Evolutionary conservation across 2,113 vertebrate genomes (phyloP).

Genomic region (Acanthochromis polyacanthus): DNA sequence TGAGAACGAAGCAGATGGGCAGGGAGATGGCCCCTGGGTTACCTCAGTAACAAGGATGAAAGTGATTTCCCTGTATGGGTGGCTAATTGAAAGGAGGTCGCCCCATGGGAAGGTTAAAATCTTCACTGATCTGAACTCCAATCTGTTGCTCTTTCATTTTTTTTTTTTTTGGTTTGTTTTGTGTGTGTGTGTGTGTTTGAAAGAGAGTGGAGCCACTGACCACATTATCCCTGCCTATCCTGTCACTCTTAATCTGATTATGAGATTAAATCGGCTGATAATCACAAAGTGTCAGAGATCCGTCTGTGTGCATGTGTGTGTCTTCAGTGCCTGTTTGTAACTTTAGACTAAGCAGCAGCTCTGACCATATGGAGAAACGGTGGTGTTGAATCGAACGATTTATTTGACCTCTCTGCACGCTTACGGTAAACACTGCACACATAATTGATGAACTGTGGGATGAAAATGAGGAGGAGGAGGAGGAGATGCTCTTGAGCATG

Average conservation of each 20-base stretch:
- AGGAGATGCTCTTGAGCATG: not conserved
- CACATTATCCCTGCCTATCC: conserved; percentile 58
- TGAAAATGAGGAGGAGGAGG: not conserved
- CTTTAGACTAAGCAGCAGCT: not conserved
- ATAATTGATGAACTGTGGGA: conserved; percentile 23
- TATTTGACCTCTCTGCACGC: conserved; percentile 14
- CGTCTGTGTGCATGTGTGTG: conserved; percentile 10
- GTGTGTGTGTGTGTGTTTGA: conserved; percentile 19
- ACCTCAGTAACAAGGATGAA: conserved; percentile 71
- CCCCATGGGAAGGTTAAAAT: conserved; percentile 78
- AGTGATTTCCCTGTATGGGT: conserved; percentile 80
- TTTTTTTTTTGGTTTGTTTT: conserved; percentile 11
- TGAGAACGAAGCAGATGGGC: conserved; percentile 77
- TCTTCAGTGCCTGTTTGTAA: conserved; percentile 17
- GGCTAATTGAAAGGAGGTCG: conserved; percentile 82
- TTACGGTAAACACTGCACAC: conserved; percentile 13
- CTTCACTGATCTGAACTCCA: conserved; percentile 72
- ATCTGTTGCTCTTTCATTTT: conserved; percentile 73
- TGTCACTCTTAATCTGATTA: conserved; percentile 74
- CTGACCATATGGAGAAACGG: conserved; percentile 39
- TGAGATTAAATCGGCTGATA: conserved; percentile 58
- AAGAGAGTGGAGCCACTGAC: conserved; percentile 44
- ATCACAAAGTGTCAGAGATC: conserved; percentile 73
- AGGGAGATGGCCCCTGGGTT: conserved; percentile 61
- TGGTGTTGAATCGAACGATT: conserved; percentile 28